Evolutionary conservation across 2,888 invertebrate genomes (phyloP), one percentile per base, ranked within the genome.

Genomic region (Dugesia japonica): DNA sequence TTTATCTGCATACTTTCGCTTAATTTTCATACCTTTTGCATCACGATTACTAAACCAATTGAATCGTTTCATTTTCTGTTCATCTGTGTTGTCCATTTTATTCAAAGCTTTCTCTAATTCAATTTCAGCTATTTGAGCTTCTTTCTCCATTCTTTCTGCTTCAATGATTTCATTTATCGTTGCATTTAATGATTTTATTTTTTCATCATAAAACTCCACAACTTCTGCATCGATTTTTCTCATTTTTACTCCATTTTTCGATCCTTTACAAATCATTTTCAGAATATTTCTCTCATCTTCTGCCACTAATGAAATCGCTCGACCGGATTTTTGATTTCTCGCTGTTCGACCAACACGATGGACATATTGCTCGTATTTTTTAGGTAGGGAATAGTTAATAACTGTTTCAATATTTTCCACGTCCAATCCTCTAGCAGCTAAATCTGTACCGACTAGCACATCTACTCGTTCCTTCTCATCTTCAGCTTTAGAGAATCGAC

Each of bases 291-390:
- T 88, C 85, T 98, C 97, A 77, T 88, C 89, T 85, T 98, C 97
- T 0, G 94, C 94, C 73, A 94, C 93, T 74, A 98, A 86, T 0
- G 94, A 94, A 4, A 98, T 92, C 0, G 97, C 92, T 78, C 83
- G 82, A 79, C 97, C 97, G 17, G 90, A 90, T 75, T 91, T 89
- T 0, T 95, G 95, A 9, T 97, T 97, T 82, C 97, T 88, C 0
- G 97, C 97, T 0, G 97, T 98, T 81, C 97, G 87, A 42, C 97
- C 97, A 9, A 97, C 92, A 85, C 89, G 88, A 85, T 98, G 98
- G 81, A 98, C 93, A 82, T 98, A 98, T 84, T 95, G 94, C 90
- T 89, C 79, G 26, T 77, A 72, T 20, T 76, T 77, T 27, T 72
- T 76, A 0, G 94, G 94, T 89, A 95, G 89, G 0, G 91, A 89